Conservation (phyloP, 2,888 invertebrate species). For the Helicoverpa assulta region DNA sequence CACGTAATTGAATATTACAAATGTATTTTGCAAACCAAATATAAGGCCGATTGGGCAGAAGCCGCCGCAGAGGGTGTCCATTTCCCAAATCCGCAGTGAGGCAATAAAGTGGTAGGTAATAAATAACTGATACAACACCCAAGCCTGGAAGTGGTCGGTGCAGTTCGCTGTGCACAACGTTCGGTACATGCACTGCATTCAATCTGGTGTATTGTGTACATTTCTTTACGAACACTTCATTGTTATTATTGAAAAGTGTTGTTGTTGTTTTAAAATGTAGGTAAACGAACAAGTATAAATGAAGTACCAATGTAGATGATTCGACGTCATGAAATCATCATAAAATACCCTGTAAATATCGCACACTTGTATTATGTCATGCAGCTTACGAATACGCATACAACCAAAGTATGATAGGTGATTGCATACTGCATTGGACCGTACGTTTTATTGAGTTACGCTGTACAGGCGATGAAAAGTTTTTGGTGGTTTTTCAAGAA, state of each 20-base stretch:
- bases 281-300: too few relatives aligned
- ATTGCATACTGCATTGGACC: too few relatives aligned
- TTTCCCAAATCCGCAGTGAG: conserved; percentile 66
- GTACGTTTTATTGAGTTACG: too few relatives aligned
- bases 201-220: conserved; percentile 15
- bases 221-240: conserved; percentile 26
- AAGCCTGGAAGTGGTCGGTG: conserved; percentile 70
- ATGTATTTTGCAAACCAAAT: conserved; percentile 64
- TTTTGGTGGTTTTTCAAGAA: too few relatives aligned
- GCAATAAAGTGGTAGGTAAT: conserved; percentile 67
- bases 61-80: conserved; percentile 64
- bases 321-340: too few relatives aligned
- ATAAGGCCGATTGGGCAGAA: conserved; percentile 67
- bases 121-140: conserved; percentile 78
- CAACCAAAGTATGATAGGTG: too few relatives aligned
- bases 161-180: conserved; percentile 62
- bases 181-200: conserved; percentile 33
- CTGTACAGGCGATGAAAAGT: too few relatives aligned
- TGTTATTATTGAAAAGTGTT: not conserved
- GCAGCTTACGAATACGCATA: too few relatives aligned
- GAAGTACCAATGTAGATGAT: too few relatives aligned
- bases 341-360: too few relatives aligned
- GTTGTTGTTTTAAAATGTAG: too few relatives aligned
- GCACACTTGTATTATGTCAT: too few relatives aligned
- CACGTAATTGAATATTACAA: conserved; percentile 63